These are phyloP conservation scores for Mesitornis unicolor DNA, from an alignment of 2,113 vertebrate genomes.

Conservation along the genomic window DNA sequence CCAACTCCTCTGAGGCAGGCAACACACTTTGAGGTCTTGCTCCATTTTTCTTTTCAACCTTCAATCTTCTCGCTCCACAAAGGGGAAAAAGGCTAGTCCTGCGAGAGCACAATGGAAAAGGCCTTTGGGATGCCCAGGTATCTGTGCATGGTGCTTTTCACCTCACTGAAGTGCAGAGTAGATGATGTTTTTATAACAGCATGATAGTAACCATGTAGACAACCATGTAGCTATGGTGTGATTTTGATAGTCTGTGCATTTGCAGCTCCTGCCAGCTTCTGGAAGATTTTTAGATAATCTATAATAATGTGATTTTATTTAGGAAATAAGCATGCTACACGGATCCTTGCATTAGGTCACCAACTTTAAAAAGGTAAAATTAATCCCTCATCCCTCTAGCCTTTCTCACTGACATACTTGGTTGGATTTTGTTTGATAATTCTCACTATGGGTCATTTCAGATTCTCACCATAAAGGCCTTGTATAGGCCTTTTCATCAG, in stretches of 20 bases:
- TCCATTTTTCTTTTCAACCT: not conserved
- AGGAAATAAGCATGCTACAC: not conserved
- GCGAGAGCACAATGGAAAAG: not conserved
- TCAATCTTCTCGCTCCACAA: not conserved
- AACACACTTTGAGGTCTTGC: not conserved
- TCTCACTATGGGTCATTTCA: conserved; percentile 12
- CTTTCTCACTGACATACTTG: not conserved
- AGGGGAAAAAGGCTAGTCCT: not conserved
- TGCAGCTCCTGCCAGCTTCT: not conserved
- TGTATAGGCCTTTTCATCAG: not conserved
- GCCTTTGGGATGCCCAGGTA: not conserved
- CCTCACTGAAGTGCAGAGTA: not conserved
- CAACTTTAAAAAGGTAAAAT: not conserved
- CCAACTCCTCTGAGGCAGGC: not conserved
- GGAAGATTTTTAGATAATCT: not conserved
- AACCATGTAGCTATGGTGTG: not conserved
- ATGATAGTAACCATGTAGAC: not conserved
- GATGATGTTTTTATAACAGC: not conserved
- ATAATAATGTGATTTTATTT: not conserved
- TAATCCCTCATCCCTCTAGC: not conserved
- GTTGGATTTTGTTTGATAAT: conserved; percentile 26
- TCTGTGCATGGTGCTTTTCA: not conserved
- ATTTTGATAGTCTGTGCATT: not conserved
- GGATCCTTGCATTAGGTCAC: not conserved
- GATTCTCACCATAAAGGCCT: not conserved